These are phyloP conservation scores for Nothocercus julius DNA, from an alignment of 2,113 vertebrate genomes.

Conservation along the genomic window DNA sequence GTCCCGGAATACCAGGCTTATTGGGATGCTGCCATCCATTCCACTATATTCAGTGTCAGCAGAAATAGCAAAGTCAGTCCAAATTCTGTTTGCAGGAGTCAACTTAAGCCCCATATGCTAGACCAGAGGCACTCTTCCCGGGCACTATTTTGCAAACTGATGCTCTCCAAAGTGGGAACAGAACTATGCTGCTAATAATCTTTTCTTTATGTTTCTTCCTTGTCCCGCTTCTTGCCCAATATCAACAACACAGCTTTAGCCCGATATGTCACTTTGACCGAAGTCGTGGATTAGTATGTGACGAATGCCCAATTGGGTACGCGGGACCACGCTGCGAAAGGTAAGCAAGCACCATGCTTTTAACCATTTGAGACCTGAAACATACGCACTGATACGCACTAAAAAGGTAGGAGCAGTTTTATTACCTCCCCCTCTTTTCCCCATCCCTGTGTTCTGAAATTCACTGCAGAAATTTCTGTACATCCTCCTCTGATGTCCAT, in stretches of 20 bases:
- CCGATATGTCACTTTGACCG: conserved; percentile 88
- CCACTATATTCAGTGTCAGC: conserved; percentile 71
- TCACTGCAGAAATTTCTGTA: neutral
- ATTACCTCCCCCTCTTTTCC: neutral
- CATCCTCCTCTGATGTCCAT: neutral
- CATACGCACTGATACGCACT: neutral
- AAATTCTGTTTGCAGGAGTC: conserved; percentile 68
- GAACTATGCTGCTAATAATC: conserved; percentile 59
- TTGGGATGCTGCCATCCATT: conserved; percentile 70
- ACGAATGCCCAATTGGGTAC: conserved; percentile 86
- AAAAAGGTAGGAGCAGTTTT: neutral
- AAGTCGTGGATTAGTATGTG: conserved; percentile 85
- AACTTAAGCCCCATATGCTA: conserved; percentile 72
- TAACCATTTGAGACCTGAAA: neutral
- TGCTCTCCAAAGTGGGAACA: conserved; percentile 6
- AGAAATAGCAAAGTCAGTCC: conserved; percentile 80
- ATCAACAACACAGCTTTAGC: conserved; percentile 88
- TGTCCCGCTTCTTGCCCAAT: conserved; percentile 63
- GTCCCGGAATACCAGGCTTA: conserved; percentile 74
- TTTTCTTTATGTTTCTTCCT: conserved; percentile 68
- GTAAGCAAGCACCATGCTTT: conserved; percentile 76
- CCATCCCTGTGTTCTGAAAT: neutral
- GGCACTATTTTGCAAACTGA: conserved; percentile 49
- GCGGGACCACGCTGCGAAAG: conserved; percentile 89
- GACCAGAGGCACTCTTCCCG: conserved; percentile 35